Percentiles rank a stretch among this genome's conserved stretches.
Conservation (phyloP, 2,113 vertebrate genomes). For the Cinclus cinclus region DNA sequence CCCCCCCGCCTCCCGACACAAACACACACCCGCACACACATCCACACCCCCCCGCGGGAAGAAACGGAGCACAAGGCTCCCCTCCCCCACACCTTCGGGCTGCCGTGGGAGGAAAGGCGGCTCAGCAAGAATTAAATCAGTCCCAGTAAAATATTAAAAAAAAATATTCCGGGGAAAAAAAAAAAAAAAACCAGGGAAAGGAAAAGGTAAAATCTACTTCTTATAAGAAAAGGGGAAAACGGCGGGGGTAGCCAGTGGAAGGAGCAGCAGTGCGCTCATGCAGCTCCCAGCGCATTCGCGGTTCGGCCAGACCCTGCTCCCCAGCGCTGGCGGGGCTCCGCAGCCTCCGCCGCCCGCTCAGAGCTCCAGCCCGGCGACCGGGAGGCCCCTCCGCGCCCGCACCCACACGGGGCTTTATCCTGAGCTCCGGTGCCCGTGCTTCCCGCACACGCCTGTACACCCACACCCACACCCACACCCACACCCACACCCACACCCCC, state of each 20-base stretch:
- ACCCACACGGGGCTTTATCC: background rate
- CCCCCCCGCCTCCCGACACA: background rate
- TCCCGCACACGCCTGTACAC: background rate
- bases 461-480: too few relatives aligned
- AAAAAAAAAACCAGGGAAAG: background rate
- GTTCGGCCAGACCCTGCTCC: background rate
- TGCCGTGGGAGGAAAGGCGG: background rate
- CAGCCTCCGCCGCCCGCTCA: background rate
- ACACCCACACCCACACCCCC: too few relatives aligned
- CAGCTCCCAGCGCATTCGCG: background rate
- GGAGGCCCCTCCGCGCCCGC: background rate
- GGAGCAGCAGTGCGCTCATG: background rate
- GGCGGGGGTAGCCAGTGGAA: background rate
- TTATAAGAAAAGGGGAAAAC: background rate
- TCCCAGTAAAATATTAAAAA: background rate
- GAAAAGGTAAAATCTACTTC: background rate
- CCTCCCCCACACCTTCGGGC: conserved; percentile 39
- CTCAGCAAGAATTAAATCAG: background rate
- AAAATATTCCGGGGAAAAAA: background rate
- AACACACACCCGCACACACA: background rate
- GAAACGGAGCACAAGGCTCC: background rate
- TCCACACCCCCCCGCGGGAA: background rate
- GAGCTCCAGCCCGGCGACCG: background rate
- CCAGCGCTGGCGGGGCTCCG: background rate
- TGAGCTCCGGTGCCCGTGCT: background rate